Conservation (phyloP, 2,888 invertebrate genomes). For the Teleogryllus oceanicus region DNA sequence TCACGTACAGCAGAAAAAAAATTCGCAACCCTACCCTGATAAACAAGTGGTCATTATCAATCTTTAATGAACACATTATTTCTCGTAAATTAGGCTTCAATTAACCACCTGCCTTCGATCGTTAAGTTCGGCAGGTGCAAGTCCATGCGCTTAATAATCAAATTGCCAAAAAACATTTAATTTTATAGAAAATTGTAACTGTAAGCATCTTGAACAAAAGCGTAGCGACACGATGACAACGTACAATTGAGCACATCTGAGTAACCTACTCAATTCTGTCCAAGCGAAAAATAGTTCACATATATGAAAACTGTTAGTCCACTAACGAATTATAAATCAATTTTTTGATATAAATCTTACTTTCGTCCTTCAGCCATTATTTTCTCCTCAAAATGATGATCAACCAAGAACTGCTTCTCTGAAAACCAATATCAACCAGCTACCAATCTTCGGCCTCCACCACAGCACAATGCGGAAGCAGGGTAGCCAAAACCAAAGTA, state of each 20-base stretch:
- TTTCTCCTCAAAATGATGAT: background rate
- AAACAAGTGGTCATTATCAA: no score
- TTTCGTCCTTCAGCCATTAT: slow-evolving; percentile 46
- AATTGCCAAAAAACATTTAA: background rate
- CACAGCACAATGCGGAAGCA: slow-evolving; percentile 18
- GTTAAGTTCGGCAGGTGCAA: no score
- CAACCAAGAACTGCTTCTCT: background rate
- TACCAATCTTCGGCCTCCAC: slow-evolving; percentile 18
- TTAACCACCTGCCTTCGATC: no score
- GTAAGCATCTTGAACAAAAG: slow-evolving; percentile 22
- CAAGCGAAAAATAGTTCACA: slow-evolving; percentile 28
- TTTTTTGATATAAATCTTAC: slow-evolving; percentile 28
- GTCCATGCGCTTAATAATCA: background rate
- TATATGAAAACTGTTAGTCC: slow-evolving; percentile 26
- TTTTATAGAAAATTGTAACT: background rate
- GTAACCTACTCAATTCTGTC: slow-evolving; percentile 19
- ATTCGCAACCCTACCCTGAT: no score
- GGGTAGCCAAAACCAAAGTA: background rate
- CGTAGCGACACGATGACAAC: slow-evolving; percentile 50
- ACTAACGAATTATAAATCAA: slow-evolving; percentile 19
- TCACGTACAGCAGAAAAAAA: no score
- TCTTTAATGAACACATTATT: no score
- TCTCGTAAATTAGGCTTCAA: no score
- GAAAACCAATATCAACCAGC: slow-evolving; percentile 10
- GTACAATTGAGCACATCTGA: slow-evolving; percentile 46